Conservation (phyloP, 2,797 vertebrate genomes). For the Alosa sapidissima region DNA sequence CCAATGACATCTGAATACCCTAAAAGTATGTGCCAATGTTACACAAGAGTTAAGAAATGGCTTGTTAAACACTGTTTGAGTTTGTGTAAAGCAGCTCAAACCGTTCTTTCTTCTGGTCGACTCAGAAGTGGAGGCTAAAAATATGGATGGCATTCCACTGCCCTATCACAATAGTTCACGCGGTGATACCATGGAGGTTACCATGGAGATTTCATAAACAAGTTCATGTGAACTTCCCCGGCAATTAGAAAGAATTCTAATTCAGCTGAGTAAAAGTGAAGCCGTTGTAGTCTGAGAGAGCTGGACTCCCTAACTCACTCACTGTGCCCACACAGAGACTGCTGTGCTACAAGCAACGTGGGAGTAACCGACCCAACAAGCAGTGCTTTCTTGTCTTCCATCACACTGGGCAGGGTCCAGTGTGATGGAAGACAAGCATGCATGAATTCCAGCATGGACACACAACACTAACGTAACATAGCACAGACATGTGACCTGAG, state of each 20-base stretch:
- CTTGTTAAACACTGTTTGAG: background rate
- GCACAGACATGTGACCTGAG: background rate
- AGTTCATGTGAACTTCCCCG: constrained; percentile 8
- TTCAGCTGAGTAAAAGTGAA: constrained; percentile 7
- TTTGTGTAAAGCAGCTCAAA: background rate
- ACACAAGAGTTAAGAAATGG: background rate
- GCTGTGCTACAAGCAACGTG: background rate
- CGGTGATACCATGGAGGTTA: background rate
- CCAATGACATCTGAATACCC: background rate
- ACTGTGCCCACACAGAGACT: background rate
- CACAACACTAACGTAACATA: constrained; percentile 20
- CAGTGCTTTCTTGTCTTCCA: constrained; percentile 6
- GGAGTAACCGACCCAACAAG: background rate
- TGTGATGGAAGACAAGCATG: too few relatives aligned
- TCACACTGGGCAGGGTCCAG: background rate
- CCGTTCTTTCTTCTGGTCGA: background rate
- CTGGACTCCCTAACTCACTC: background rate
- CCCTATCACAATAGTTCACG: background rate
- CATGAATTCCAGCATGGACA: constrained; percentile 10
- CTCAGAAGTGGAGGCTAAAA: background rate
- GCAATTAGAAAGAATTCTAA: background rate
- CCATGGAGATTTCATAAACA: background rate
- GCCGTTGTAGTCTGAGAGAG: background rate
- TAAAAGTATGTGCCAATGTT: background rate
- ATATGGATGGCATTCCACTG: background rate